Evolutionary conservation across 2,113 vertebrate species (phyloP).

Genomic region (Rattus rattus): DNA sequence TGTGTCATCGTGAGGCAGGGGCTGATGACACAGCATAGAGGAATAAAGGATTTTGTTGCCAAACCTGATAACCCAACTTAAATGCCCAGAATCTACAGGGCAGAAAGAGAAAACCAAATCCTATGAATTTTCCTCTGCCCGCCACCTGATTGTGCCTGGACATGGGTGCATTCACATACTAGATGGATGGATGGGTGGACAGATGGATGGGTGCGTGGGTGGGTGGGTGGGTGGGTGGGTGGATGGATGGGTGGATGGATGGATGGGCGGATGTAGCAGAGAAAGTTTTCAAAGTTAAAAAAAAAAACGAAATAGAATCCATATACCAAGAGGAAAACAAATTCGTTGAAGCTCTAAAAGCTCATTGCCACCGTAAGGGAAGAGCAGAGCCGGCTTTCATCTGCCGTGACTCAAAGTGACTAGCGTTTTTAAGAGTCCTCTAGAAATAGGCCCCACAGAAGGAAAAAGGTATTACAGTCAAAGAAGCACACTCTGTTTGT

Average conservation of each 20-base stretch:
- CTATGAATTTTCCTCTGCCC: not conserved
- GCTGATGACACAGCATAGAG: not conserved
- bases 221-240: too few relatives aligned
- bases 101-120: not conserved
- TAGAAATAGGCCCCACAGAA: not conserved
- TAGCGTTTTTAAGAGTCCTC: not conserved
- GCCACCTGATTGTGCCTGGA: not conserved
- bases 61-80: not conserved
- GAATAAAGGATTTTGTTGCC: not conserved
- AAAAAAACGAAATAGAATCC: not conserved
- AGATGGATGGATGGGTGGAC: too few relatives aligned
- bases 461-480: not conserved
- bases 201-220: too few relatives aligned
- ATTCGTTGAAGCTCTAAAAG: not conserved
- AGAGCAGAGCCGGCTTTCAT: not conserved
- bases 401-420: not conserved
- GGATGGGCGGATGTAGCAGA: too few relatives aligned
- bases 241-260: not conserved
- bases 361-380: not conserved
- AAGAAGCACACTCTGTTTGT: not conserved
- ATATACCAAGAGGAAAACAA: too few relatives aligned
- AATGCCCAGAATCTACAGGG: not conserved
- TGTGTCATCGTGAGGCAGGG: fast-evolving
- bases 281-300: not conserved
- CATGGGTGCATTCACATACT: not conserved